Conservation (phyloP, 1,140 invertebrate species). For the Argopecten irradians region DNA sequence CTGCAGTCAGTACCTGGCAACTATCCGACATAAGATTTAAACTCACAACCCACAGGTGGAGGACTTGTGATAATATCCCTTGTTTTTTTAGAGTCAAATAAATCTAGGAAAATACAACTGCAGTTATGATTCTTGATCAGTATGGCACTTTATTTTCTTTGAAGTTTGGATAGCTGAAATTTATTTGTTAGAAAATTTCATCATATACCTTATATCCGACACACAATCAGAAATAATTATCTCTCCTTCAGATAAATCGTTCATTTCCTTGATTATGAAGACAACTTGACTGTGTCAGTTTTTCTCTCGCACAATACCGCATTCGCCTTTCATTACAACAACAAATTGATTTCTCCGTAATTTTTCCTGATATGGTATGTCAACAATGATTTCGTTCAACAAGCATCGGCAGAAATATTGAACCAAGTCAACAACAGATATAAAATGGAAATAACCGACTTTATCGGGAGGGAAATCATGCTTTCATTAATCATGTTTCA, state of each 20-base stretch:
- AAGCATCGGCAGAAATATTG: not conserved
- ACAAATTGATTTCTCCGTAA: constrained; percentile 1
- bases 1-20: too few species aligned
- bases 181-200: not conserved
- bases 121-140: too few species aligned
- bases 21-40: too few species aligned
- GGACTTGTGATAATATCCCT: too few species aligned
- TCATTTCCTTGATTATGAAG: not conserved
- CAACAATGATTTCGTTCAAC: not conserved
- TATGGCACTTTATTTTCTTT: too few species aligned
- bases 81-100: too few species aligned
- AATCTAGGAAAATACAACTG: too few species aligned
- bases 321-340: not conserved
- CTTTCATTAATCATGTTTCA: not conserved
- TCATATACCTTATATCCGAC: not conserved
- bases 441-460: not conserved
- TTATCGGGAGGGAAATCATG: not conserved
- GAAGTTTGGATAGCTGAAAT: too few species aligned
- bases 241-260: not conserved
- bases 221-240: not conserved
- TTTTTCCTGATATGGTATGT: not conserved
- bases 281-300: too few species aligned
- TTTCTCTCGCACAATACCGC: not conserved
- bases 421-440: not conserved
- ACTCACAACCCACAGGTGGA: too few species aligned